Conservation (phyloP, 2,797 vertebrate species). For the Channa striata region DNA sequence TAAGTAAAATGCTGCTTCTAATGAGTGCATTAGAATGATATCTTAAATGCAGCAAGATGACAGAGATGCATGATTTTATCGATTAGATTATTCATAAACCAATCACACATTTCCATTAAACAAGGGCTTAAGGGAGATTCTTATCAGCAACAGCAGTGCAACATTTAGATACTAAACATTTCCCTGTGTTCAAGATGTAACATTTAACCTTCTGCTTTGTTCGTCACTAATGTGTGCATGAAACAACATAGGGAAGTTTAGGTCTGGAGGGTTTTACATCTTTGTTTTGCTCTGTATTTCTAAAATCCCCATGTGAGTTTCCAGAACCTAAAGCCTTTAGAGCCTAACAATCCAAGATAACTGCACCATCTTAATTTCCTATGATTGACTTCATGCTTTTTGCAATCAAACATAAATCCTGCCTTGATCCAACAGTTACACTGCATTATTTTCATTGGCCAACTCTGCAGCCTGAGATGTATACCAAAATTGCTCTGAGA, state of each 20-base stretch:
- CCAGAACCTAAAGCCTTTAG: not conserved
- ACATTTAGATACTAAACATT: not conserved
- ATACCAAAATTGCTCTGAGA: conserved; percentile 67
- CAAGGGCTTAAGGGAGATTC: not conserved
- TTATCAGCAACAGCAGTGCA: not conserved
- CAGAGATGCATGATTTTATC: conserved; percentile 29
- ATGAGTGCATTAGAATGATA: conserved; percentile 36
- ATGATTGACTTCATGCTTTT: conserved; percentile 18
- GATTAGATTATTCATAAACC: conserved; percentile 45
- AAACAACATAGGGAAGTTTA: not conserved
- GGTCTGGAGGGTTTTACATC: not conserved
- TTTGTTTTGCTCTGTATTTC: not conserved
- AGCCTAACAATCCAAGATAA: not conserved
- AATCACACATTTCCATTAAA: conserved; percentile 43
- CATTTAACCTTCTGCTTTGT: not conserved
- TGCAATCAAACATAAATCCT: conserved; percentile 33
- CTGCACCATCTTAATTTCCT: not conserved
- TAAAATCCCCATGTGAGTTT: not conserved
- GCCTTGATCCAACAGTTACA: conserved; percentile 51
- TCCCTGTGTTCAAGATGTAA: conserved; percentile 1
- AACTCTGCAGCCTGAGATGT: conserved; percentile 45
- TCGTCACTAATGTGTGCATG: not conserved
- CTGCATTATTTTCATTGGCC: conserved; percentile 58
- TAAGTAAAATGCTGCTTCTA: conserved; percentile 69
- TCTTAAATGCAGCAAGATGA: conserved; percentile 20